Evolutionary conservation across 2,113 vertebrate genomes (phyloP), one percentile per base, ranked within the genome.

Genomic region (Chamaetylas fuelleborni): DNA sequence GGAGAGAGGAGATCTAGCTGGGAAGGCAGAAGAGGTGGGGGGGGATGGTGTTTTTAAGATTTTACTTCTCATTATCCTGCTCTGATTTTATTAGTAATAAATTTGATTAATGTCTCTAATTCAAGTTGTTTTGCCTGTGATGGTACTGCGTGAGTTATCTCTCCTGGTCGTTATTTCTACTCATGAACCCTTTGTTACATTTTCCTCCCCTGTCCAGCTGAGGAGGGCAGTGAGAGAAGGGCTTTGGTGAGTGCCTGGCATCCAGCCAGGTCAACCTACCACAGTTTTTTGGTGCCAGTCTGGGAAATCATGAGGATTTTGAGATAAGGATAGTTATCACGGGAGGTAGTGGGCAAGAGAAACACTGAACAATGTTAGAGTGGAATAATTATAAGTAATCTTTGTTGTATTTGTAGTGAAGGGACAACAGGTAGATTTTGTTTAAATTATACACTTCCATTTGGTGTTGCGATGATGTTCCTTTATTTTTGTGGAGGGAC

Each of bases 121-220:
- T 48, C 4, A 2, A 25, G 36, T 36, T 31, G 5, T 31, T 58
- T 77, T 77, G 9, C 53, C 22, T 22, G 33, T 43, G 31, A 67
- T 0, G 0, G 6, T 36, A 9, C 50, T 76, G 29, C 17, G 9
- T 12, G 22, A 43, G 9, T 28, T 26, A 22, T 60, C 36, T 51
- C 31, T 60, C 22, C 26, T 67, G 17, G 11, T 51, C 3, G 3
- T 43, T 77, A 20, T 60, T 36, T 77, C 33, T 26, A 12, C 9
- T 26, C 12, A 19, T 19, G 9, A 45, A 12, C 26, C 3, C 6
- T 50, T 36, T 51, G 14, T 28, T 36, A 28, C 8, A 15, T 69
- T 69, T 86, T 53, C 22, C 18, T 69, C 33, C 7, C 22, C 9
- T 43, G 11, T 60, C 36, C 45, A 23, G 5, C 22, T 69, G 62